A percentile compares a stretch with the other conserved stretches of the same genome.
These are phyloP conservation scores for Drosophila austrosaltans DNA, from an alignment of 2,888 invertebrate species.

Conservation along the genomic window DNA sequence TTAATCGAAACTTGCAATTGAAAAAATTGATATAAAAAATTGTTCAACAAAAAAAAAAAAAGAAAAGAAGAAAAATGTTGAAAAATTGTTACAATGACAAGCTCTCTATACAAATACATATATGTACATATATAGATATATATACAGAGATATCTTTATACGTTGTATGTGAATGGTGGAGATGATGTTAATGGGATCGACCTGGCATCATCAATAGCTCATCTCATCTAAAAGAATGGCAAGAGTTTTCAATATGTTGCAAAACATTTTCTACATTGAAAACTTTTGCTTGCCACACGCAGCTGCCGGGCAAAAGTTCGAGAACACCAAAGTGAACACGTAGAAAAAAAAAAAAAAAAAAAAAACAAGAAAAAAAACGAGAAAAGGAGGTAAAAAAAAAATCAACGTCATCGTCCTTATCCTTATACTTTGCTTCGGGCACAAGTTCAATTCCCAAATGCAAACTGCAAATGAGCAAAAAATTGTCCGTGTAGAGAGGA, in stretches of 20 bases:
- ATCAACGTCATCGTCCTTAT: constrained; percentile 37
- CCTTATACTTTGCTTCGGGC: constrained; percentile 44
- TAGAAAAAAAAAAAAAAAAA: constrained; percentile 19
- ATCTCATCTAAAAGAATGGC: constrained; percentile 33
- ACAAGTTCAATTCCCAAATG: constrained; percentile 68
- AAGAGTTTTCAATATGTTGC: constrained; percentile 52
- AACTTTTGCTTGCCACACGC: constrained; percentile 48
- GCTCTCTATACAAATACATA: not conserved
- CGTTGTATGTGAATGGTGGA: not conserved
- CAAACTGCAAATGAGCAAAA: constrained; percentile 66
- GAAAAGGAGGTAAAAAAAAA: not conserved
- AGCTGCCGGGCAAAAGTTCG: constrained; percentile 44
- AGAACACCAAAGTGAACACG: not conserved
- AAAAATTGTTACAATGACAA: constrained; percentile 11
- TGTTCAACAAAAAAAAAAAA: not conserved
- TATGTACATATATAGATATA: not conserved
- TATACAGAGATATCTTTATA: too few relatives aligned
- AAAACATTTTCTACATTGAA: constrained; percentile 49
- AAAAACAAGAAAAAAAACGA: constrained; percentile 16
- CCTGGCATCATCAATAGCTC: constrained; percentile 15
- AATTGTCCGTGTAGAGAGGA: constrained; percentile 31
- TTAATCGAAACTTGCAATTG: constrained; percentile 56
- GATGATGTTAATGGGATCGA: not conserved
- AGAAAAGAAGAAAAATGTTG: not conserved
- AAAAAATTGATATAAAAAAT: constrained; percentile 34